Conservation (phyloP, 2,113 vertebrate genomes). For the Silurus asotus region DNA sequence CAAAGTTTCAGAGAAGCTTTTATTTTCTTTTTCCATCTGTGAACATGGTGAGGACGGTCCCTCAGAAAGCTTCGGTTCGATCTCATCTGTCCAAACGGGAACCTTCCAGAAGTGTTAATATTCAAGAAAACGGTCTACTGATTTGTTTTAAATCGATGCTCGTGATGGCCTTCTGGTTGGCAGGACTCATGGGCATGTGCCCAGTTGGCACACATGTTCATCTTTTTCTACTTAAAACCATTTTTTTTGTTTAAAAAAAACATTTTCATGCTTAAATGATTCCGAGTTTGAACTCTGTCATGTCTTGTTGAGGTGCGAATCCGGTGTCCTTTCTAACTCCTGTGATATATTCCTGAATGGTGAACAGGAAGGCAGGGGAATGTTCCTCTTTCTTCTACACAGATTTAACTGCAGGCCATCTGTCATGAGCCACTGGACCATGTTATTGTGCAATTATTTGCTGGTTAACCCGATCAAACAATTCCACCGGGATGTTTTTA, state of each 20-base stretch:
- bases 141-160: background rate
- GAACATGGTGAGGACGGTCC: too few species aligned
- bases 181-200: background rate
- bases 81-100: too few species aligned
- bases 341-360: slow-evolving; percentile 29
- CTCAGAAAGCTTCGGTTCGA: too few species aligned
- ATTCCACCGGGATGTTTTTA: slow-evolving; percentile 30
- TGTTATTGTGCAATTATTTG: slow-evolving; percentile 40
- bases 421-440: slow-evolving; percentile 32
- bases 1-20: too few species aligned
- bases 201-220: too few species aligned
- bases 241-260: background rate
- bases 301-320: background rate
- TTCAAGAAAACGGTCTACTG: background rate
- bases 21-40: too few species aligned
- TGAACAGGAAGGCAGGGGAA: background rate
- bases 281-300: background rate
- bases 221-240: too few species aligned
- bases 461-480: slow-evolving; percentile 41
- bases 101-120: too few species aligned
- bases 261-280: too few species aligned
- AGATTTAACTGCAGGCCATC: slow-evolving; percentile 25
- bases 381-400: background rate
- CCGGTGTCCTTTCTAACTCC: background rate
- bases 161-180: background rate